Evolutionary conservation across 1,140 invertebrate genomes (phyloP), one percentile per base, ranked within the genome.

Genomic region (Trichomalopsis sarcophagae): DNA sequence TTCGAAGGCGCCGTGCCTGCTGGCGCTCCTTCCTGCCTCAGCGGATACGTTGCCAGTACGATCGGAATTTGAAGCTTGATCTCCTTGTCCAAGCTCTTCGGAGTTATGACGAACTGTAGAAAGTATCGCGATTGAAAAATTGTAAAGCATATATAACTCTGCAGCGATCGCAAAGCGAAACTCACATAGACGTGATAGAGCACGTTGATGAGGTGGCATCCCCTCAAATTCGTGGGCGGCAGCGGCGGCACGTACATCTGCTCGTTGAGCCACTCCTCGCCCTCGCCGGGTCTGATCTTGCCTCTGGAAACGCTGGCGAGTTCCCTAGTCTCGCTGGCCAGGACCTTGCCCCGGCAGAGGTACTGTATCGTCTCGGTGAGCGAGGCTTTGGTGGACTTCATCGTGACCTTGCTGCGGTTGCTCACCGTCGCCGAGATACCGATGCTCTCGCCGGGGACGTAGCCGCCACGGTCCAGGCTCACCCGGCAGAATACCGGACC

Each of bases 171-270:
- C 40, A 44, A 44, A 44, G 9, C 40, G 40, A 44, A n/a, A 96
- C 97, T 97, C 94, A 99, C 98, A 93, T 97, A 98, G 75, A 99
- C 97, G 92, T 98, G 97, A 91, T 99, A 99, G 88, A 98, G 96
- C 86, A 99, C 97, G 90, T 97, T 96, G 88, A 99, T 99, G 84
- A 99, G 95, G 92, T 98, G 97, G 91, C 98, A 99, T 66, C 98
- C 98, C 86, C 98, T 94, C n/a, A 99, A 94, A 94, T 98, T 98
- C 30, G 98, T 99, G 14, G 98, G 98, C 74, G 98, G 98, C 86
- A 99, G 93, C 27, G 98, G 97, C 83, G 98, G 98, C 82, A 99
- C 97, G 91, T 98, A 98, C 76, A 99, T 95, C 91, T 97, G 96
- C 92, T 98, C 97, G 90, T 97, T 97, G 71, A 96, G 95, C 97